Conservation (phyloP, 1,140 invertebrate genomes). For the Diorhabda elongata region DNA sequence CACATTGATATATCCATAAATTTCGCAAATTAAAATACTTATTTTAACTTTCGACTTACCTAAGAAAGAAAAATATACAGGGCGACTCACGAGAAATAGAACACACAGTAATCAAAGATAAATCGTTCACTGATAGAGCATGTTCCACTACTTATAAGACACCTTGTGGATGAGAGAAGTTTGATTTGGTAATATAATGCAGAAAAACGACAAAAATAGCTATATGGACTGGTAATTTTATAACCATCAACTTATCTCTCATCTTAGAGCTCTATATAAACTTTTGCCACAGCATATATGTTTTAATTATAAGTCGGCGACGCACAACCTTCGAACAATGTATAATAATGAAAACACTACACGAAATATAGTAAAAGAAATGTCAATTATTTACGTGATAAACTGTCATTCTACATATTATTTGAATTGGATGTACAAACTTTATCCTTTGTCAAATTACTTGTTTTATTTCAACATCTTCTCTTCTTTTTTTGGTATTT, state of each 20-base stretch:
- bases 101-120: background rate
- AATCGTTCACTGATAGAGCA: background rate
- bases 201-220: constrained; percentile 24
- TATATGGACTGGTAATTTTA: constrained; percentile 22
- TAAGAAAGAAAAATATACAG: background rate
- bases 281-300: constrained; percentile 24
- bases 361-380: background rate
- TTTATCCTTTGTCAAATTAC: too few relatives aligned
- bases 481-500: too few relatives aligned
- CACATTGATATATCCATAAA: constrained; percentile 3
- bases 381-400: too few relatives aligned
- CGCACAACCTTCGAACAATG: constrained; percentile 42
- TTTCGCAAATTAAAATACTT: background rate
- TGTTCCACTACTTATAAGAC: background rate
- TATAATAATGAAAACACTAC: background rate
- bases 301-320: constrained; percentile 37
- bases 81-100: background rate
- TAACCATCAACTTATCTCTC: constrained; percentile 23
- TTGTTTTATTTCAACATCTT: too few relatives aligned
- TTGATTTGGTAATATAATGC: constrained; percentile 3
- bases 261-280: constrained; percentile 22
- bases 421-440: too few relatives aligned
- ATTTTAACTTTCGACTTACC: background rate
- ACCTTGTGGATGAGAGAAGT: constrained; percentile 6
- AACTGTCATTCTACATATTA: too few relatives aligned